phyloP scores from a whole-genome alignment of 2,888 invertebrate genomes.

The Marronus borbonicus region DNA sequence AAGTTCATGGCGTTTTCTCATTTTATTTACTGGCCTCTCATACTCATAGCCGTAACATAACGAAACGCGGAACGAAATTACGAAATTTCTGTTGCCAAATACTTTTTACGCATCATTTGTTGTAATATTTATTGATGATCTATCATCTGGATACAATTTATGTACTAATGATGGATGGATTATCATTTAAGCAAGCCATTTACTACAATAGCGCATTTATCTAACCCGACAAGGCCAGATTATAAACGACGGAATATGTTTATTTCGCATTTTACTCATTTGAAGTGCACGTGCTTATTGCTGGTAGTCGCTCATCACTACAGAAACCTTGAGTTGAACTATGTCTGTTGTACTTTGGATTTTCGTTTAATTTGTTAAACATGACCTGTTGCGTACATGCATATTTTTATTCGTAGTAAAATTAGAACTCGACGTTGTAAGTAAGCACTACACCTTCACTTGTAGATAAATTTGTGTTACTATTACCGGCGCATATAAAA shows the following conservation, averaged over 20 bases:
- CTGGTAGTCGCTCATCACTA: background rate
- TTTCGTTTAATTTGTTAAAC: background rate
- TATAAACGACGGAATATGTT: conserved; percentile 24
- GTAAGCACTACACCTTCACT: no score
- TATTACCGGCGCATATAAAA: no score
- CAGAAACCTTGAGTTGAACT: background rate
- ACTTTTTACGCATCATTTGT: conserved; percentile 11
- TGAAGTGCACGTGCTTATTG: conserved; percentile 19
- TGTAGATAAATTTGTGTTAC: no score
- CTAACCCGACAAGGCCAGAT: conserved; percentile 14
- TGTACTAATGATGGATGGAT: conserved; percentile 3
- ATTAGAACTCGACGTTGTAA: no score
- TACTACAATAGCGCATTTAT: conserved; percentile 25
- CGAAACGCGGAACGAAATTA: no score
- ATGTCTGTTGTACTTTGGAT: conserved; percentile 11
- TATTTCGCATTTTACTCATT: conserved; percentile 25
- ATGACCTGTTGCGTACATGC: background rate
- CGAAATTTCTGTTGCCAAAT: no score
- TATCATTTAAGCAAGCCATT: background rate
- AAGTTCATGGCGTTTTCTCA: no score
- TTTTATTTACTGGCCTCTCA: no score
- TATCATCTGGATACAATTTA: background rate
- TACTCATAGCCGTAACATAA: no score
- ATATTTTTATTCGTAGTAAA: background rate
- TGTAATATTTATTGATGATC: background rate